Conservation (phyloP, 2,888 invertebrate genomes). For the Byasa hedistus region DNA sequence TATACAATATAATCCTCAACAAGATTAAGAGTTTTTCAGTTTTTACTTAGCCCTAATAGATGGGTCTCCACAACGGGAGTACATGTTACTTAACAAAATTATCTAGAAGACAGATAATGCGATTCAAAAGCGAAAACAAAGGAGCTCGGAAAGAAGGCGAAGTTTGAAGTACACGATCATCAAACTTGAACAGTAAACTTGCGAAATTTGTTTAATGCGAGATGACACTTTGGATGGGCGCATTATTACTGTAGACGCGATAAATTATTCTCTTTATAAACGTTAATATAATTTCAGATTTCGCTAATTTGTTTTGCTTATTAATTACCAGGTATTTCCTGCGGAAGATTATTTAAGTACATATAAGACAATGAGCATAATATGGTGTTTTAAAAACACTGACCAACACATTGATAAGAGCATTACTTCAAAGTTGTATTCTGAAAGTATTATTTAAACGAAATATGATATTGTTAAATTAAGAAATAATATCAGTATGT, state of each 20-base stretch:
- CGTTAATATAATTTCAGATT: not conserved
- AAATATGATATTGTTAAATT: not conserved
- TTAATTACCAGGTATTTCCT: not conserved
- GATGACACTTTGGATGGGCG: conserved; percentile 20
- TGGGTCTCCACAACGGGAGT: not conserved
- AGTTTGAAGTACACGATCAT: conserved; percentile 28
- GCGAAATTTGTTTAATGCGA: conserved; percentile 22
- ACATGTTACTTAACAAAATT: conserved; percentile 6
- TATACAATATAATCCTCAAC: not conserved
- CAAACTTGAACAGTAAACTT: conserved; percentile 18
- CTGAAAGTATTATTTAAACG: not conserved
- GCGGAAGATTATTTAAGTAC: too few relatives aligned
- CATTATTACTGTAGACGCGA: conserved; percentile 9
- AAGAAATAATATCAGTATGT: not conserved
- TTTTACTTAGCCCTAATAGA: not conserved
- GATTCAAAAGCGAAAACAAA: conserved; percentile 23
- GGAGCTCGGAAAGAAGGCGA: conserved; percentile 14
- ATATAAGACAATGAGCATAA: too few relatives aligned
- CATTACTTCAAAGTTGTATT: too few relatives aligned
- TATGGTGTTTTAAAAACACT: too few relatives aligned
- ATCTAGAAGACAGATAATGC: conserved; percentile 17
- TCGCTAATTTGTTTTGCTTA: not conserved
- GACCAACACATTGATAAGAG: too few relatives aligned
- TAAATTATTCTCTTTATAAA: conserved; percentile 11
- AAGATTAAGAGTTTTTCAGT: not conserved